Evolutionary conservation across 2,797 vertebrate genomes (phyloP).

Genomic region (Pterois miles): DNA sequence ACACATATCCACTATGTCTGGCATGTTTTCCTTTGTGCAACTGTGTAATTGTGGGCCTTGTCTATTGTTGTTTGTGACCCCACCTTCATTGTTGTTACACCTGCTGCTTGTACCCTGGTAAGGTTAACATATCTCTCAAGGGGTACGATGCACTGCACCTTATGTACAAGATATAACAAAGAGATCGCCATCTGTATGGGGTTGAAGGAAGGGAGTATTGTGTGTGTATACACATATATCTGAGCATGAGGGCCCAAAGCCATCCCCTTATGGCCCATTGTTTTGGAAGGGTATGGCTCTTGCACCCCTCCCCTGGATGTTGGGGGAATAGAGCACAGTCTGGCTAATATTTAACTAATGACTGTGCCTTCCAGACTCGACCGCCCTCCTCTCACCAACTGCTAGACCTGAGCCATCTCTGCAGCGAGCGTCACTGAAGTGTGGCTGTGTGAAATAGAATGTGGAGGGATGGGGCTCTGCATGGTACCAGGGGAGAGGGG

Average conservation of each 20-base stretch:
- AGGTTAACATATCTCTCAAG: slow-evolving; percentile 54
- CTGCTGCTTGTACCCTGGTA: slow-evolving; percentile 49
- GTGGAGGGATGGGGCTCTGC: slow-evolving; percentile 68
- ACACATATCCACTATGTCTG: slow-evolving; percentile 2
- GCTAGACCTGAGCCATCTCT: slow-evolving; percentile 78
- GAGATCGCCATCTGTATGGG: slow-evolving; percentile 63
- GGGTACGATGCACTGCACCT: slow-evolving; percentile 30
- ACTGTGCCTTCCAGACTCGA: slow-evolving; percentile 69
- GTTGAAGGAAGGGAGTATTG: slow-evolving; percentile 26
- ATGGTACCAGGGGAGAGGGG: slow-evolving; percentile 64
- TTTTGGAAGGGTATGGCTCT: slow-evolving; percentile 68
- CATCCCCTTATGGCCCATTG: slow-evolving; percentile 68
- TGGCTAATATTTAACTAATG: slow-evolving; percentile 86
- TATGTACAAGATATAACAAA: slow-evolving; percentile 61
- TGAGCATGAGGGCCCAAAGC: slow-evolving; percentile 52
- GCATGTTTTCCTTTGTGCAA: slow-evolving; percentile 14
- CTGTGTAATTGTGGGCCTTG: slow-evolving; percentile 28
- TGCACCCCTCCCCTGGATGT: slow-evolving; percentile 56
- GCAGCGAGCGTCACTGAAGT: slow-evolving; percentile 70
- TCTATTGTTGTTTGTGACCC: slow-evolving; percentile 34
- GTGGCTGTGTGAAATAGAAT: slow-evolving; percentile 75
- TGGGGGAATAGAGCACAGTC: slow-evolving; percentile 75
- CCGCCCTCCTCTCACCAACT: slow-evolving; percentile 72
- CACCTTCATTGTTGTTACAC: slow-evolving; percentile 41
- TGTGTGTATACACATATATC: slow-evolving; percentile 33